Percentiles rank a stretch among this genome's conserved stretches.
phyloP scores from a whole-genome alignment of 37 sponge, comb jelly and placozoan genomes.

The Agelas oroides region DNA sequence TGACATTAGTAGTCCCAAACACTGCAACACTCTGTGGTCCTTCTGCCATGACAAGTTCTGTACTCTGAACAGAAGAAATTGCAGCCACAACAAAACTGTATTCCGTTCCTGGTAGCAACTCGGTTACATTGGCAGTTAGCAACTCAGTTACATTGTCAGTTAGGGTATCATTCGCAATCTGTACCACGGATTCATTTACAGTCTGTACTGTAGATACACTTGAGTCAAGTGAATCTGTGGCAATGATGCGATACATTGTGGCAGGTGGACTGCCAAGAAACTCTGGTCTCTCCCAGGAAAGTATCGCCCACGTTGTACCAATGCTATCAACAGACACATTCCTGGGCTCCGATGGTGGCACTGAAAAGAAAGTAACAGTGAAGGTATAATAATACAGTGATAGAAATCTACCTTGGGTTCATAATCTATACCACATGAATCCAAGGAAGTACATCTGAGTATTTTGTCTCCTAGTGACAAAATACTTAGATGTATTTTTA shows the following conservation, averaged over 20 bases:
- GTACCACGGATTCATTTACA: no score
- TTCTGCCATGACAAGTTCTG: neutral
- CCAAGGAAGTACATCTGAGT: no score
- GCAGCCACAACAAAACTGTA: conserved; percentile 17
- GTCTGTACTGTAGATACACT: neutral
- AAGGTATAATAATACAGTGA: no score
- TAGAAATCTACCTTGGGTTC: no score
- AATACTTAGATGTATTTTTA: no score
- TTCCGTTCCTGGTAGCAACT: conserved; percentile 9
- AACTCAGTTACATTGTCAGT: neutral
- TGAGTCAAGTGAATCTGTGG: neutral
- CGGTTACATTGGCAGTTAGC: neutral
- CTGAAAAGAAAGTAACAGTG: neutral
- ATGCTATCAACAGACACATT: neutral
- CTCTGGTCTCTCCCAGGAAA: conserved; percentile 10
- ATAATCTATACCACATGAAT: no score
- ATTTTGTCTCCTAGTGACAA: no score
- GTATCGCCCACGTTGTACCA: conserved; percentile 13
- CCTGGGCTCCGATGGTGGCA: conserved; percentile 2
- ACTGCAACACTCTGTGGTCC: neutral
- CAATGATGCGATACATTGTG: neutral
- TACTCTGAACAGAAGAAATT: neutral
- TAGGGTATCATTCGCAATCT: no score
- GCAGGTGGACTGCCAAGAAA: neutral
- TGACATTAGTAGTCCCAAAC: neutral